Conservation (phyloP, 2,797 vertebrate genomes). For the Tenualosa thibaudeaui region DNA sequence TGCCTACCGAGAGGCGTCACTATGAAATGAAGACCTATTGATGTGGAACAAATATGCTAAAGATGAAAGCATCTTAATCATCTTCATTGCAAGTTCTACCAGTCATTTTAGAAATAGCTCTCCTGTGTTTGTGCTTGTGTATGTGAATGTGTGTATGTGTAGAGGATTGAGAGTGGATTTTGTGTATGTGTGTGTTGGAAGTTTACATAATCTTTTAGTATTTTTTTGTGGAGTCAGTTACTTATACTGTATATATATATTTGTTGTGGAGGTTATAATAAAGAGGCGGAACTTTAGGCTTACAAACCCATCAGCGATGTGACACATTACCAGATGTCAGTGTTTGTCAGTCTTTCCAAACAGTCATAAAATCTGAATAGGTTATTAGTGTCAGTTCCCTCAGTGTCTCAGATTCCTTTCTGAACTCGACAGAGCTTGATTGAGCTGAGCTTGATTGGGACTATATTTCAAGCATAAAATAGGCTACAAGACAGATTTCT, state of each 20-base stretch:
- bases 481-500: conserved; percentile 30
- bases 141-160: background rate
- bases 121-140: background rate
- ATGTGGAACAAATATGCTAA: background rate
- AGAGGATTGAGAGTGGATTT: background rate
- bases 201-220: background rate
- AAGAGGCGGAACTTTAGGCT: background rate
- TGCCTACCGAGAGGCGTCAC: background rate
- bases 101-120: conserved; percentile 11
- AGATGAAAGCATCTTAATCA: conserved; percentile 11
- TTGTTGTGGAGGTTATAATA: background rate
- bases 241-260: background rate
- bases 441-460: background rate
- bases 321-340: background rate
- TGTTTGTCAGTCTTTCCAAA: background rate
- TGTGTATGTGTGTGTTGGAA: conserved; percentile 1
- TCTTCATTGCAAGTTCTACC: background rate
- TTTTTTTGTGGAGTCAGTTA: conserved; percentile 8
- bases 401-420: background rate
- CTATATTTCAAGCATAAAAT: conserved; percentile 42
- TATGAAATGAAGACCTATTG: background rate
- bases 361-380: background rate
- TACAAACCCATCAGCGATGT: background rate
- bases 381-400: background rate
- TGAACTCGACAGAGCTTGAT: background rate